Evolutionary conservation across 2,797 vertebrate species (phyloP), one percentile per base, ranked within the genome.

Genomic region (Micropoecilia bifurca): DNA sequence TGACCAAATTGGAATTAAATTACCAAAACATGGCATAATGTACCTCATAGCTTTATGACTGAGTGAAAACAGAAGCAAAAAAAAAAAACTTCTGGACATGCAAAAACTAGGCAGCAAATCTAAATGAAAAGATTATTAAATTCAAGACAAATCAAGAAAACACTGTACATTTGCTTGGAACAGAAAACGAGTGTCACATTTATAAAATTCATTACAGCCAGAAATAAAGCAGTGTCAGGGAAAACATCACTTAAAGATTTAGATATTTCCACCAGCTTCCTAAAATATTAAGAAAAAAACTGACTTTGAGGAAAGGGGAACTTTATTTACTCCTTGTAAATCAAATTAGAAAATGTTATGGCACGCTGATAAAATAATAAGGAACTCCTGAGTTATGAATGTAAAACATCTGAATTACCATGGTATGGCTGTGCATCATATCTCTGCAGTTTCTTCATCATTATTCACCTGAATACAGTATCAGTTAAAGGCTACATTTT

Each of bases 401-500:
- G n/a, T 8, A 59, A 72, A 0, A 7, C 50, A 59, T 39, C 48
- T 39, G 18, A 78, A 79, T 74, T 47, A 75, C 45, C 48, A 53
- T 30, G 20, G 76, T 1, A 77, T 14, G 3, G 36, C 55, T 72
- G 55, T 50, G 25, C 28, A 30, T 6, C 73, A 79, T 57, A 79
- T 71, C 55, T 39, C 59, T 43, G 0, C 33, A n/a, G 50, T 81
- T 77, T 59, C 1, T 25, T 6, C 0, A 2, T 75, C 9, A 72
- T 69, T 69, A 47, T 69, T 76, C 47, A 69, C 20, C 53, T 74
- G n/a, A 1, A 2, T 71, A 22, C 28, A 28, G 50, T 45, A 50
- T 22, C 68, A 78, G 47, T 77, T 76, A 73, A 43, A 61, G 33
- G 33, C 46, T 5, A 63, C 63, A 77, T 72, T 71, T 74, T 30